A percentile compares a stretch with the other conserved stretches of the same genome.
Evolutionary conservation across 2,113 vertebrate species (phyloP).

Genomic region (Taxidea taxus): DNA sequence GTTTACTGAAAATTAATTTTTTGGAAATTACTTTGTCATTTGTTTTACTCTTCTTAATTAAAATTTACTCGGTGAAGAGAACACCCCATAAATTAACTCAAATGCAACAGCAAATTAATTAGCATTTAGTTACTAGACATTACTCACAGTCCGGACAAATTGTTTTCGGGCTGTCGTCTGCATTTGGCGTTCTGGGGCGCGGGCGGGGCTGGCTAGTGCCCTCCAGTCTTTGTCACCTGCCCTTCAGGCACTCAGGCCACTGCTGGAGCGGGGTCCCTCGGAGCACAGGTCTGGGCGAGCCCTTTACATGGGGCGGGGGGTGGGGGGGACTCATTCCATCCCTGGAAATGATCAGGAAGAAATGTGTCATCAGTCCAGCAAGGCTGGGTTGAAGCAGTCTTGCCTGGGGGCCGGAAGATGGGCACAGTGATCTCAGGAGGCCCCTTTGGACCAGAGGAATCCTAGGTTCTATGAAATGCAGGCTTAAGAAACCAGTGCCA

Average conservation of each 20-base stretch:
- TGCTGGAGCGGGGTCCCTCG: not conserved
- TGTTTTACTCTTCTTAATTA: constrained; percentile 78
- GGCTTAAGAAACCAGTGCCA: not conserved
- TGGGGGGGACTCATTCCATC: not conserved
- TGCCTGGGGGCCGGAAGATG: not conserved
- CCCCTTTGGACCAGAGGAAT: not conserved
- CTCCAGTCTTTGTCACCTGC: not conserved
- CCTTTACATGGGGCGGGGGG: not conserved
- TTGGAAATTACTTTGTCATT: constrained; percentile 78
- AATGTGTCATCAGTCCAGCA: too few species aligned
- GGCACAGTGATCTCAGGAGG: fast-evolving
- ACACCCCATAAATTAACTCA: constrained; percentile 78
- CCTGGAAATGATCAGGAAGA: not conserved
- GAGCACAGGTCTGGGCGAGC: not conserved
- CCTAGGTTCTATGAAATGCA: not conserved
- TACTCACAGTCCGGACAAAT: constrained; percentile 61
- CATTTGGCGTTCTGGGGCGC: not conserved
- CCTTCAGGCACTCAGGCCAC: not conserved
- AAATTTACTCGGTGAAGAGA: constrained; percentile 76
- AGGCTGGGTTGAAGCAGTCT: fast-evolving
- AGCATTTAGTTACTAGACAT: constrained; percentile 71
- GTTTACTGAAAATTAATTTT: constrained; percentile 79
- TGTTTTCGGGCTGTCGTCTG: constrained; percentile 23
- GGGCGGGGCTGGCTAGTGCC: not conserved
- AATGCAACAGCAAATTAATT: constrained; percentile 77